phyloP scores from a whole-genome alignment of 2,888 invertebrate species.

The Drosophila prolongata region DNA sequence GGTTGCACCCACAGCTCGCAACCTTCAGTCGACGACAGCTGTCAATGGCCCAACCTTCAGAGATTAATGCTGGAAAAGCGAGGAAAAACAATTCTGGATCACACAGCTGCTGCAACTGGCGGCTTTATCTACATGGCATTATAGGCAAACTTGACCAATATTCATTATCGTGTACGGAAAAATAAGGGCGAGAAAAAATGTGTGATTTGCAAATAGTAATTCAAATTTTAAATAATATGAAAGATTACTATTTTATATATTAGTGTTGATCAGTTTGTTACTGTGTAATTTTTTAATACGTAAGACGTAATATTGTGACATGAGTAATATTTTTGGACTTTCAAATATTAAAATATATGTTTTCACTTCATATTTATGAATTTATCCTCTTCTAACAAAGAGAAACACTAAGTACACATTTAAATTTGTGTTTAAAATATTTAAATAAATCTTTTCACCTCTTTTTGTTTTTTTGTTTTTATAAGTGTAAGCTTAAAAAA shows the following conservation, averaged over 20 bases:
- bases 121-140: conserved; percentile 47
- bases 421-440: too few relatives aligned
- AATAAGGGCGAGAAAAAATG: conserved; percentile 1
- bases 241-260: not conserved
- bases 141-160: conserved; percentile 68
- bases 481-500: not conserved
- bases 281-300: too few relatives aligned
- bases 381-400: too few relatives aligned
- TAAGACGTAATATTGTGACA: too few relatives aligned
- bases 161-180: conserved; percentile 37
- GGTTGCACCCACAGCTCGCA: conserved; percentile 32
- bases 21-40: conserved; percentile 38
- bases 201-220: not conserved
- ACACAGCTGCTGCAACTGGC: conserved; percentile 24
- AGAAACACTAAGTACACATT: too few relatives aligned
- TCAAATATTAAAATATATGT: too few relatives aligned
- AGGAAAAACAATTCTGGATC: conserved; percentile 37
- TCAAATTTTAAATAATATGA: not conserved
- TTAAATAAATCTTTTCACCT: too few relatives aligned
- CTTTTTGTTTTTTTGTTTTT: too few relatives aligned
- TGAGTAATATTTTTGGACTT: too few relatives aligned
- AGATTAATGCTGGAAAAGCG: conserved; percentile 40
- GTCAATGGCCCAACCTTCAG: conserved; percentile 40
- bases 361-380: too few relatives aligned
- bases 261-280: too few relatives aligned